phyloP scores from a whole-genome alignment of 2,888 invertebrate species.

The Oscheius myriophilus region DNA sequence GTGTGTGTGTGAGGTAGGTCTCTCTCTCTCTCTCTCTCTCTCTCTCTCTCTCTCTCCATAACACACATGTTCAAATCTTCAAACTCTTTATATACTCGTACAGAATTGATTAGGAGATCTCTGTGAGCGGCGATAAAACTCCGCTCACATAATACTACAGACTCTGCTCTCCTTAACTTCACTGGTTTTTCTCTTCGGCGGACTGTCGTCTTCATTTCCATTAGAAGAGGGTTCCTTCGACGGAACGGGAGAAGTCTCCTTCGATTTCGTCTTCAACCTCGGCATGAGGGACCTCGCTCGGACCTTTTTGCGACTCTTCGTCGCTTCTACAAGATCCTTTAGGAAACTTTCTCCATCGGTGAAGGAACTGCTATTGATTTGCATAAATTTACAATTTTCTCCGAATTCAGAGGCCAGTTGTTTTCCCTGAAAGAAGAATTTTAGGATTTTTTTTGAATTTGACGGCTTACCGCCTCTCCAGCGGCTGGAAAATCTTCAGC shows the following conservation, averaged over 20 bases:
- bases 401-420: conserved; percentile 24
- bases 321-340: conserved; percentile 7
- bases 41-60: too few relatives aligned
- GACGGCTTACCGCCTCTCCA: conserved; percentile 30
- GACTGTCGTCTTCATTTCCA: background rate
- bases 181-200: conserved; percentile 3
- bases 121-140: too few relatives aligned
- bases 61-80: too few relatives aligned
- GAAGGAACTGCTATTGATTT: conserved; percentile 12
- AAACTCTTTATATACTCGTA: too few relatives aligned
- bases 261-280: conserved; percentile 10
- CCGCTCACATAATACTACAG: conserved; percentile 15
- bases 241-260: background rate
- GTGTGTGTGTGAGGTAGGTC: too few relatives aligned
- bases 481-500: conserved; percentile 38
- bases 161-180: conserved; percentile 23
- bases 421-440: conserved; percentile 8
- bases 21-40: too few relatives aligned
- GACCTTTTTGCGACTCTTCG: conserved; percentile 15
- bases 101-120: too few relatives aligned
- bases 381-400: conserved; percentile 21
- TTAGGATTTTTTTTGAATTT: background rate
- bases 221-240: conserved; percentile 13
- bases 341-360: conserved; percentile 22
- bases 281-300: conserved; percentile 19